Conservation (phyloP, 2,113 vertebrate species). For the Petrocephalus zakoni region DNA sequence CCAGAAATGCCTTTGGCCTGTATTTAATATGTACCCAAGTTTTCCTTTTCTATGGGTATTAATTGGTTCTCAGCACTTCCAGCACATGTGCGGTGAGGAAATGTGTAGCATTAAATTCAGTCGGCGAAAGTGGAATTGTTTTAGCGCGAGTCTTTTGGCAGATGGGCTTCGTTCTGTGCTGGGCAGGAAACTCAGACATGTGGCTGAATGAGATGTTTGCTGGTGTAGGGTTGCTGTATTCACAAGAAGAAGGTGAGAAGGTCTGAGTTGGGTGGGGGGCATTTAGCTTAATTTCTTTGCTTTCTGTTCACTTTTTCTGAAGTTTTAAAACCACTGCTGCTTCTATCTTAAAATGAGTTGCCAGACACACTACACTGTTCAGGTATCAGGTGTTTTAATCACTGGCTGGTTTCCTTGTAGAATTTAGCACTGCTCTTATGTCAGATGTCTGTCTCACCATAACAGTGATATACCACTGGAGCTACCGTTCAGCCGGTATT, state of each 20-base stretch:
- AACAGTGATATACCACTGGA: background rate
- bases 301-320: background rate
- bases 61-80: background rate
- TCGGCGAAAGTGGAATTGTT: background rate
- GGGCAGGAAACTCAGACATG: background rate
- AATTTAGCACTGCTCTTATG: background rate
- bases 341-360: background rate
- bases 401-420: background rate
- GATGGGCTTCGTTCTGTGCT: background rate
- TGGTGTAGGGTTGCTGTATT: background rate
- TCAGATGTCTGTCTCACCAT: conserved; percentile 4
- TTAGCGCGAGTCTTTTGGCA: background rate
- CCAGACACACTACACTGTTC: background rate
- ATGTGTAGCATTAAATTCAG: background rate
- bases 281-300: background rate
- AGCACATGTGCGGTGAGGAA: background rate
- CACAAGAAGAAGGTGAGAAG: background rate
- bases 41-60: background rate
- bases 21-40: background rate
- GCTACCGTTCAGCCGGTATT: background rate
- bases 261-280: background rate
- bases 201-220: background rate
- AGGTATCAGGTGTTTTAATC: background rate
- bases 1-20: background rate
- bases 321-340: background rate